Percentiles rank a stretch among this genome's conserved stretches.
Evolutionary conservation across 2,888 invertebrate genomes (phyloP).

Genomic region (Platycheirus albimanus): DNA sequence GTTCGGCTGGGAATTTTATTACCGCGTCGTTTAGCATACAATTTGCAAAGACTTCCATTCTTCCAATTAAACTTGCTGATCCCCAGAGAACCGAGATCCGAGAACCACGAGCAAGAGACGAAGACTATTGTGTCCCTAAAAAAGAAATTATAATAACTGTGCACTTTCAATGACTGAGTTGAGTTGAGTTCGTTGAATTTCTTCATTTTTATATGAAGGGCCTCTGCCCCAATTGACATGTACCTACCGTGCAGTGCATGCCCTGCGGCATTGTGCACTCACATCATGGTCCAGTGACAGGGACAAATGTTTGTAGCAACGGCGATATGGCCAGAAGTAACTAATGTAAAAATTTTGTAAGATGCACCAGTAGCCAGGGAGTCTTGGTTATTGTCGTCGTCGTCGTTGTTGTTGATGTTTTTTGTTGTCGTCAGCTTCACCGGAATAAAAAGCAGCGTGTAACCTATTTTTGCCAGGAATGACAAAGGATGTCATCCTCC

Average conservation of each 20-base stretch:
- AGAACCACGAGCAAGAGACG: neutral
- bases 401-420: neutral
- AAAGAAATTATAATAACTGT: constrained; percentile 73
- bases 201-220: constrained; percentile 74
- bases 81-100: constrained; percentile 48
- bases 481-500: constrained; percentile 71
- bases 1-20: constrained; percentile 67
- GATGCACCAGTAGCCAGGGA: neutral
- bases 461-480: constrained; percentile 71
- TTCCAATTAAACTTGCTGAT: constrained; percentile 69
- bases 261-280: constrained; percentile 22
- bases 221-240: constrained; percentile 66
- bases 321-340: constrained; percentile 5
- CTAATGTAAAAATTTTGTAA: constrained; percentile 23
- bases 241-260: constrained; percentile 54
- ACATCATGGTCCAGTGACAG: constrained; percentile 69
- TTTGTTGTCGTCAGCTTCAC: constrained; percentile 11
- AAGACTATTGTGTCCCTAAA: constrained; percentile 62
- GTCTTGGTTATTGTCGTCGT: neutral
- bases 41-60: constrained; percentile 65
- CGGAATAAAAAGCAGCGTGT: constrained; percentile 58
- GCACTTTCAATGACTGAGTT: constrained; percentile 50
- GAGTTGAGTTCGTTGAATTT: constrained; percentile 47
- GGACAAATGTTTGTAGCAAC: constrained; percentile 61
- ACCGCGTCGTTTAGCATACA: constrained; percentile 71